Evolutionary conservation across 2,113 vertebrate species (phyloP), one percentile per base, ranked within the genome.

Genomic region (Silurus asotus): DNA sequence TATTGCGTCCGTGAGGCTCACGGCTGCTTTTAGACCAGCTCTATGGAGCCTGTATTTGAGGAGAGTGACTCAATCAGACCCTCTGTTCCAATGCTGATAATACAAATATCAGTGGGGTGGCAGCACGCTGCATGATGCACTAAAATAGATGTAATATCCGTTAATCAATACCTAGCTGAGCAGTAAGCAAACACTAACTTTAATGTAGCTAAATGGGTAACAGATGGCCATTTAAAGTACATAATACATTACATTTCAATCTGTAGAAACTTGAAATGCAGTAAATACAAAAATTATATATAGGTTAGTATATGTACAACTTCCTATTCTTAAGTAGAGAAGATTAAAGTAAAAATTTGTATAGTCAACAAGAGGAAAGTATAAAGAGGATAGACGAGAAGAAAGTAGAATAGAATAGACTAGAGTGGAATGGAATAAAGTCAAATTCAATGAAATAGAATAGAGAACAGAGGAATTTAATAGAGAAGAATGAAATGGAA

Each of bases 1-100:
- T 79, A 48, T 79, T 58, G 45, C 62, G 20, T 67, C 49, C 78
- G 4, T 76, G 61, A 85, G 23, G 62, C 79, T 79, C 83, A 70
- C 45, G 8, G 76, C 88, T 79, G 37, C 37, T 76, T 58, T 81
- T 84, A 48, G 70, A 61, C 17, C 51, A 17, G 19, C 82, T 37
- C 51, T 49, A 45, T 28, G 17, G 49, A 55, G 25, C 13, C 65
- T 8, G 69, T 23, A 55, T 58, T 19, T 59, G 37, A 20, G 5
- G 4, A 75, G 65, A 53, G 83, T 55, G 48, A 65, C 14, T 28
- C 19, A 48, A 51, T 72, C n/a, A 56, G 19, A 65, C n/a, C 45
- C 62, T 37, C 51, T 28, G 53, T 48, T 79, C 8, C 9, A 48
- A 74, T 25, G 49, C n/a, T 83, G 53, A 83, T 48, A 37, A 49